These are phyloP conservation scores for Epinephelus cyanopodus DNA, from an alignment of 2,113 vertebrate genomes.

Conservation along the genomic window DNA sequence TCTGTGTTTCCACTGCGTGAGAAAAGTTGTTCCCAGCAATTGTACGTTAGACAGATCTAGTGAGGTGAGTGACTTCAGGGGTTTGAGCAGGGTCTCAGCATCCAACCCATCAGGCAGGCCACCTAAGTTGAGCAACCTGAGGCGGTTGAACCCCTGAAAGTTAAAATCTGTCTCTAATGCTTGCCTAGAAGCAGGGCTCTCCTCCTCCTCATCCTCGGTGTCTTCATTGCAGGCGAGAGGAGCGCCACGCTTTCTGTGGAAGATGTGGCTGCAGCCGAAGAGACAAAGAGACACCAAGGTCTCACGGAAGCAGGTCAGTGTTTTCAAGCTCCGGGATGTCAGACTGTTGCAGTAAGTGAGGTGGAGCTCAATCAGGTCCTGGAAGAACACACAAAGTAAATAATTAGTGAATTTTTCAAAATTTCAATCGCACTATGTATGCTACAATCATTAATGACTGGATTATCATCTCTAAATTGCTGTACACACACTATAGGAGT, in stretches of 20 bases:
- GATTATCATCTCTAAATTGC: too few species aligned
- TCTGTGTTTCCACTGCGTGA: slow-evolving; percentile 94
- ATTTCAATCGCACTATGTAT: background rate
- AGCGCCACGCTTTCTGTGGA: slow-evolving; percentile 90
- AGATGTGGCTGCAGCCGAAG: slow-evolving; percentile 94
- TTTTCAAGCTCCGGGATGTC: slow-evolving; percentile 93
- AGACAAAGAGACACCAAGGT: slow-evolving; percentile 94
- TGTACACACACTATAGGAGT: background rate
- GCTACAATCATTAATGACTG: background rate
- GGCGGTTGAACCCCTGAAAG: slow-evolving; percentile 93
- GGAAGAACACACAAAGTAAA: slow-evolving; percentile 16
- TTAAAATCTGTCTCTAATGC: slow-evolving; percentile 93
- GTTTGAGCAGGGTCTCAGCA: slow-evolving; percentile 89
- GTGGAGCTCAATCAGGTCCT: slow-evolving; percentile 97
- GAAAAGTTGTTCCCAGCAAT: slow-evolving; percentile 90
- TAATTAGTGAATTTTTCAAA: background rate
- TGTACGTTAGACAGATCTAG: slow-evolving; percentile 93
- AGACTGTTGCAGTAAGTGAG: slow-evolving; percentile 95
- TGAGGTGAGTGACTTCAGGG: slow-evolving; percentile 89
- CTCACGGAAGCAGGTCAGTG: slow-evolving; percentile 90
- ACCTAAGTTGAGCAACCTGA: slow-evolving; percentile 94
- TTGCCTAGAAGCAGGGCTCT: slow-evolving; percentile 88
- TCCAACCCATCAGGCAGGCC: slow-evolving; percentile 90
- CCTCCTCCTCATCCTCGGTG: slow-evolving; percentile 91
- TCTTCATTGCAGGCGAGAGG: slow-evolving; percentile 90